Percentiles rank a stretch among this genome's conserved stretches.
These are phyloP conservation scores for Vespertilio murinus DNA, from an alignment of 2,797 vertebrate genomes.

Conservation along the genomic window DNA sequence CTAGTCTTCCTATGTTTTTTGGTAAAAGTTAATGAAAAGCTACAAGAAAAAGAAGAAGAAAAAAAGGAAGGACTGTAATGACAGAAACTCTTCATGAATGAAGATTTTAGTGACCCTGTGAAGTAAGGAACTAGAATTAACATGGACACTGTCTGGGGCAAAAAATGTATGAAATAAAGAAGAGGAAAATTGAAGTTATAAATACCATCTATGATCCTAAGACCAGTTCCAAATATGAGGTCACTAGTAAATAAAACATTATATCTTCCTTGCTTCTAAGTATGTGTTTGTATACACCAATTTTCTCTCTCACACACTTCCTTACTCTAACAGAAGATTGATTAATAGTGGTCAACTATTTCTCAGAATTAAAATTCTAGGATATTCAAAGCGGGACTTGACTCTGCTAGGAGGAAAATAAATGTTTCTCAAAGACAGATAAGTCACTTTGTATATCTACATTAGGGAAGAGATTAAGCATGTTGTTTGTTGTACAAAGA, in stretches of 20 bases:
- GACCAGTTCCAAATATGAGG: neutral
- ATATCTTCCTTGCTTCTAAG: neutral
- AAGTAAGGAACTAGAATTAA: neutral
- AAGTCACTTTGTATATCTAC: neutral
- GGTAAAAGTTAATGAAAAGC: neutral
- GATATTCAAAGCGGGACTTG: neutral
- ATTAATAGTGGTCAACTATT: neutral
- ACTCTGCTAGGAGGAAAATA: neutral
- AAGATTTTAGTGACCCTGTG: neutral
- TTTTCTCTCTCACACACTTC: neutral
- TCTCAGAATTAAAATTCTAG: neutral
- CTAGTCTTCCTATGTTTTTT: neutral
- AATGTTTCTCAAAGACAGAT: neutral
- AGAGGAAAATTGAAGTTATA: neutral
- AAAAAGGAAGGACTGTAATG: neutral
- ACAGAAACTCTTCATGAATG: neutral
- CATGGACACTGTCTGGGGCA: neutral
- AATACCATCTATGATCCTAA: neutral
- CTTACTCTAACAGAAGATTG: neutral
- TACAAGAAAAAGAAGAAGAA: neutral
- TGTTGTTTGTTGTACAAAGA: neutral
- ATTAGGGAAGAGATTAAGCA: neutral
- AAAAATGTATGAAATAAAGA: neutral
- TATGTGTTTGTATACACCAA: neutral
- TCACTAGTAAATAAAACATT: neutral